Conservation (phyloP, 1,140 invertebrate genomes). For the Ips nitidus region DNA sequence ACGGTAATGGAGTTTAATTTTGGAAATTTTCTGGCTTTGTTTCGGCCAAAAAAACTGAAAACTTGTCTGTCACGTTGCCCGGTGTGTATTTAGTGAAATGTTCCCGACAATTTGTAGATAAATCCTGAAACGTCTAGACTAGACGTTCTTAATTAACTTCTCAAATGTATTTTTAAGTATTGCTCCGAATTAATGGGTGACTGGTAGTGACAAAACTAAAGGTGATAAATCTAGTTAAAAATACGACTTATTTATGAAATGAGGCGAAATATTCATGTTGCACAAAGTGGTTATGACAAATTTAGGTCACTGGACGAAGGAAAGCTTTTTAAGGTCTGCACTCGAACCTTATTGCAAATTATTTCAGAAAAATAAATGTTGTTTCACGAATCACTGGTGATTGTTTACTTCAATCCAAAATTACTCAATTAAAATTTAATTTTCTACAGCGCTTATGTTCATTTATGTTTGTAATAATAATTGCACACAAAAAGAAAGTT, state of each 20-base stretch:
- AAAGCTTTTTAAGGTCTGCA: neutral
- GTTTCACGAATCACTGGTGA: no score
- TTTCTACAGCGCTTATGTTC: no score
- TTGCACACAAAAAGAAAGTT: no score
- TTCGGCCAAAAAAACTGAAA: no score
- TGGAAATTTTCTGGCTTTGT: no score
- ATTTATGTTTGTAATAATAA: no score
- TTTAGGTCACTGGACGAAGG: slow-evolving; percentile 2
- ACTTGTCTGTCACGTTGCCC: no score
- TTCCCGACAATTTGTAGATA: slow-evolving; percentile 7
- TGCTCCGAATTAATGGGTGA: slow-evolving; percentile 1
- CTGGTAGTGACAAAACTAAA: slow-evolving; percentile 13
- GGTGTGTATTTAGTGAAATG: neutral
- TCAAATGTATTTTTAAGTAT: slow-evolving; percentile 7
- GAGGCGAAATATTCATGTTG: neutral
- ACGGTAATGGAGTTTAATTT: no score
- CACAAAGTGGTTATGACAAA: neutral
- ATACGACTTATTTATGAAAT: slow-evolving; percentile 15
- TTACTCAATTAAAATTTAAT: no score
- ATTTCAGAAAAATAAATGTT: no score
- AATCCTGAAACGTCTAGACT: neutral
- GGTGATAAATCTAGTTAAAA: slow-evolving; percentile 3
- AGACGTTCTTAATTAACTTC: slow-evolving; percentile 10
- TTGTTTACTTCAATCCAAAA: no score
- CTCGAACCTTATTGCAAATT: no score